Evolutionary conservation across 2,888 invertebrate genomes (phyloP).

Genomic region (Pristionchus fissidentatus): DNA sequence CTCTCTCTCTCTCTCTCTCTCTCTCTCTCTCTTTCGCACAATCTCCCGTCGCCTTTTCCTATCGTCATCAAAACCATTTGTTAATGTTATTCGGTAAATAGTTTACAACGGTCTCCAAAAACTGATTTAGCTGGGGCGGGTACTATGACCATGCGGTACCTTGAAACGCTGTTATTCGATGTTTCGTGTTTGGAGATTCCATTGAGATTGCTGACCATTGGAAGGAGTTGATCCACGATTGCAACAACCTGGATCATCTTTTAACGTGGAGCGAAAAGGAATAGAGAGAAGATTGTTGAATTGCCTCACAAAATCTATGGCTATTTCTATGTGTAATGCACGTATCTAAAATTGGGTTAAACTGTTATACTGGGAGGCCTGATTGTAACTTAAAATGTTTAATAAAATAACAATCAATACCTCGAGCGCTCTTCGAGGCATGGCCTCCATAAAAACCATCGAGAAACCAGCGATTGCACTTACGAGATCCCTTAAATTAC

Average conservation of each 20-base stretch:
- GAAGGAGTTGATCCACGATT: slow-evolving; percentile 71
- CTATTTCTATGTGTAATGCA: neutral
- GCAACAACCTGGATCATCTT: slow-evolving; percentile 62
- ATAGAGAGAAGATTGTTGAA: neutral
- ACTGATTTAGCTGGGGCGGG: neutral
- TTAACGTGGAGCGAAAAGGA: neutral
- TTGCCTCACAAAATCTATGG: neutral
- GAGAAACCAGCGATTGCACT: slow-evolving; percentile 64
- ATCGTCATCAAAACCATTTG: too few species aligned
- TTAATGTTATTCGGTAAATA: too few species aligned
- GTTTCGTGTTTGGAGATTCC: slow-evolving; percentile 50
- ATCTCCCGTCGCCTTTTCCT: too few species aligned
- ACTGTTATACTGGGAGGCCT: too few species aligned
- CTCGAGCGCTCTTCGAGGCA: slow-evolving; percentile 66
- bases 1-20: too few species aligned
- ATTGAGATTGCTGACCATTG: slow-evolving; percentile 64
- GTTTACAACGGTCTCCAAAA: neutral
- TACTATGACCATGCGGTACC: neutral
- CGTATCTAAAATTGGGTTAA: too few species aligned
- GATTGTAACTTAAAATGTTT: neutral
- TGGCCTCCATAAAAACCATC: slow-evolving; percentile 69
- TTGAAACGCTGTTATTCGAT: neutral
- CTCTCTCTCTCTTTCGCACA: too few species aligned
- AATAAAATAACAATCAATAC: slow-evolving; percentile 5
- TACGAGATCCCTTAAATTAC: slow-evolving; percentile 49